Percentiles rank a stretch among this genome's conserved stretches.
Conservation (phyloP, 2,113 vertebrate genomes). For the Mobula birostris region DNA sequence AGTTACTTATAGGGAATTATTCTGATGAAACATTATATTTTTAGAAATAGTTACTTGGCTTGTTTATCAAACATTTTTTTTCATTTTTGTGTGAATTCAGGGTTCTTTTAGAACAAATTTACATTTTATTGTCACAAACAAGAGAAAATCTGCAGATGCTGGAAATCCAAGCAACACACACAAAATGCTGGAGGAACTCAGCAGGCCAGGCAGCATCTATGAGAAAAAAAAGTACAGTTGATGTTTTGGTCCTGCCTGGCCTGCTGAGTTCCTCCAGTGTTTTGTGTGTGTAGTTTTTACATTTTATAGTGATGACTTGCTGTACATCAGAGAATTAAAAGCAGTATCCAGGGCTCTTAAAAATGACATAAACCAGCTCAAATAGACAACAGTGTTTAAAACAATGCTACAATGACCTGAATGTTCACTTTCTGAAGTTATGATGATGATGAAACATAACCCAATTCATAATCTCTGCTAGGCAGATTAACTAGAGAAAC, state of each 20-base stretch:
- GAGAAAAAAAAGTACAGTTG: too few relatives aligned
- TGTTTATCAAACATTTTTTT: not conserved
- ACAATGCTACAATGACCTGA: not conserved
- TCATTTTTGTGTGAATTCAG: not conserved
- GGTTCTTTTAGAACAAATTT: not conserved
- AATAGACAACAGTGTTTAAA: not conserved
- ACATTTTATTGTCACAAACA: not conserved
- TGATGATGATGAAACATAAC: not conserved
- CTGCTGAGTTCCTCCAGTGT: too few relatives aligned
- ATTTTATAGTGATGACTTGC: not conserved
- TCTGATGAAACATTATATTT: not conserved
- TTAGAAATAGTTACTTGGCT: not conserved
- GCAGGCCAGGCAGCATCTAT: too few relatives aligned
- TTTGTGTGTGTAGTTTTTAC: not conserved
- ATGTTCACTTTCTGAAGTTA: not conserved
- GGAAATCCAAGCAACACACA: too few relatives aligned
- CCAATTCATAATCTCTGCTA: not conserved
- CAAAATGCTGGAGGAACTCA: too few relatives aligned
- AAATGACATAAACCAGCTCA: not conserved
- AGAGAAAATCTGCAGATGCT: too few relatives aligned
- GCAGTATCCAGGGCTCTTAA: not conserved
- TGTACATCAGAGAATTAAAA: not conserved
- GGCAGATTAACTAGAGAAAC: not conserved
- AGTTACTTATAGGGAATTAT: not conserved
- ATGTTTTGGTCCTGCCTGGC: too few relatives aligned